These are phyloP conservation scores for Salvelinus fontinalis DNA, from an alignment of 2,113 vertebrate species.

Conservation along the genomic window DNA sequence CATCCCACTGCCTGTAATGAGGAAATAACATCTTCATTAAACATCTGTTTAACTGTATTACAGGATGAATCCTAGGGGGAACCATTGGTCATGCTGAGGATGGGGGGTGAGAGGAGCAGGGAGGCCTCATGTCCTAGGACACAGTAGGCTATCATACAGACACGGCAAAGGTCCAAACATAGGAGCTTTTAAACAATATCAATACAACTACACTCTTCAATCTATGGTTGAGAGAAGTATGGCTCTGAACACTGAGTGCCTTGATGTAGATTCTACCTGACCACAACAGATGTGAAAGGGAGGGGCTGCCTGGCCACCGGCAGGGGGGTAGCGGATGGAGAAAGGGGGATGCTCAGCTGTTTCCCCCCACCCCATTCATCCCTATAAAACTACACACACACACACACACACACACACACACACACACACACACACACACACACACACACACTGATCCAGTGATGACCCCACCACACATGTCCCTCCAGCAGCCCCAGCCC, in stretches of 20 bases:
- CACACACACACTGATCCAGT: constrained; percentile 20
- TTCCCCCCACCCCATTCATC: background rate
- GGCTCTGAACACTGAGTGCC: background rate
- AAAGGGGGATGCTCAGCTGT: background rate
- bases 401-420: background rate
- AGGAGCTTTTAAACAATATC: constrained; percentile 28
- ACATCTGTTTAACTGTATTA: constrained; percentile 82
- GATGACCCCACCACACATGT: constrained; percentile 29
- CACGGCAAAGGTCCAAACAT: constrained; percentile 49
- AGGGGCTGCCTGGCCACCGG: constrained; percentile 41
- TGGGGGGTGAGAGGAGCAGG: constrained; percentile 33
- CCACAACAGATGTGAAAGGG: constrained; percentile 52
- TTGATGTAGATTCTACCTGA: constrained; percentile 43
- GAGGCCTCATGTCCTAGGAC: constrained; percentile 64
- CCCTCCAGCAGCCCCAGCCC: constrained; percentile 16
- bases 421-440: background rate
- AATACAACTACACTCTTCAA: constrained; percentile 33
- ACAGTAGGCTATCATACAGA: constrained; percentile 51
- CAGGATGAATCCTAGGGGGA: constrained; percentile 72
- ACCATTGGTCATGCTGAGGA: constrained; percentile 77
- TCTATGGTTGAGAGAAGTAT: constrained; percentile 1
- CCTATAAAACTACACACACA: background rate
- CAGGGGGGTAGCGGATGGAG: constrained; percentile 31
- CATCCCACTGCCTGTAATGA: constrained; percentile 77
- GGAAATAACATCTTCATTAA: constrained; percentile 82